Base-by-base conservation (phyloP, 2,113 vertebrate species). In the Thermophis baileyi region DNA sequence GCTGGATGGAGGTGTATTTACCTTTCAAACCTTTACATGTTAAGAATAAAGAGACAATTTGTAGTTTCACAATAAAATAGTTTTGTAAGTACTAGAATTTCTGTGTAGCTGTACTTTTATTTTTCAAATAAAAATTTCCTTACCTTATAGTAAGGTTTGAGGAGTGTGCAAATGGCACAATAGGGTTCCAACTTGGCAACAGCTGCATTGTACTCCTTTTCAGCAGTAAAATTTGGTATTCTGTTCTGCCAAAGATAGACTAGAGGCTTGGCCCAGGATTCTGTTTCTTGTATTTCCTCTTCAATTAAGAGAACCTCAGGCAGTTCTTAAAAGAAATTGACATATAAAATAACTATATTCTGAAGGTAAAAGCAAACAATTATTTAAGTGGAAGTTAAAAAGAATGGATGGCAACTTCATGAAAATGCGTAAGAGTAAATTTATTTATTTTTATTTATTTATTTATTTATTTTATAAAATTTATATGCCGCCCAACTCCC, bases 71-170 rank as follows among this genome's bases (percentile, higher is more conserved):
- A 46, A 40, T 46, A 53, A n/a, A 46, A 10, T 49, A 86, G 20
- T 7, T 49, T 54, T 57, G 85, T 9, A 57, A 44, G 16, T 54
- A 89, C 25, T 88, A 53, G 30, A 46, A 35, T n/a, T 91, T 3
- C 27, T 40, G 16, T 40, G 18, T 3, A 44, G 74, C 35, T 81
- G 74, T 44, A 81, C 35, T 81, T 44, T 90, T 85, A 46, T 47
- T 69, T 2, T 51, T 92, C 18, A 35, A 63, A 94, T 3, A 74
- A 1, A 10, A 95, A 40, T 20, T 40, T 49, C 10, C 85, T 96
- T 98, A 99, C 99, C 99, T 98, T 99, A 94, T 98, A 98, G 96
- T 99, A 99, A 0, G 99, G 99, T 98, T 98, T 98, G 86, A 99
- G 98, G 92, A 99, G 98, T n/a, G 98, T 98, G 95, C 99, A 99